These are phyloP conservation scores for Antheraea mylitta DNA, from an alignment of 1,140 invertebrate species.

Conservation along the genomic window DNA sequence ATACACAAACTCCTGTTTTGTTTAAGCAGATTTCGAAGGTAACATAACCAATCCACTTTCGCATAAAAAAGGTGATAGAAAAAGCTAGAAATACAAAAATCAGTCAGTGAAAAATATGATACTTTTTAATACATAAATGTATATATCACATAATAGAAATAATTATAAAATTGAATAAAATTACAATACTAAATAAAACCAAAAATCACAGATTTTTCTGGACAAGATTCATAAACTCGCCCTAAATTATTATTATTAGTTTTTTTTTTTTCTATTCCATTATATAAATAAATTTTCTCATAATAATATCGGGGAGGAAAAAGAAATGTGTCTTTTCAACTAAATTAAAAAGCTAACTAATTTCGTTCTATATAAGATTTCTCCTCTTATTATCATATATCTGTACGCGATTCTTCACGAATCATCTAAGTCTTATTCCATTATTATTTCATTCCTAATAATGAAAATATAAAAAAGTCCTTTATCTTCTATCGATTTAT, in stretches of 20 bases:
- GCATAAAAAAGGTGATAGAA: constrained; percentile 21
- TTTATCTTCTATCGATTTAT: constrained; percentile 73
- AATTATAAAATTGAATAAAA: constrained; percentile 42
- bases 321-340: constrained; percentile 71
- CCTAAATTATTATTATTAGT: constrained; percentile 33
- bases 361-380: constrained; percentile 48
- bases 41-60: neutral
- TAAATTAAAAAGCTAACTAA: constrained; percentile 66
- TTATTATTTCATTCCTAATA: constrained; percentile 63
- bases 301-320: constrained; percentile 51
- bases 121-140: constrained; percentile 59
- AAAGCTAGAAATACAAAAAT: constrained; percentile 55
- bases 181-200: constrained; percentile 73
- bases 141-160: constrained; percentile 72
- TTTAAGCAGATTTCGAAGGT: neutral
- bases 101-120: constrained; percentile 58
- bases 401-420: constrained; percentile 36
- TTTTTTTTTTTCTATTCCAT: constrained; percentile 27
- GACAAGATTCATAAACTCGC: constrained; percentile 64
- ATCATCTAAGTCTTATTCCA: constrained; percentile 63
- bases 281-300: constrained; percentile 69
- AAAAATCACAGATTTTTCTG: constrained; percentile 70
- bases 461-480: constrained; percentile 72
- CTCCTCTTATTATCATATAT: constrained; percentile 38
- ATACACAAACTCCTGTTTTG: neutral